A percentile compares a stretch with the other conserved stretches of the same genome.
phyloP scores from a whole-genome alignment of 2,888 invertebrate genomes.

The Meandrusa payeni region DNA sequence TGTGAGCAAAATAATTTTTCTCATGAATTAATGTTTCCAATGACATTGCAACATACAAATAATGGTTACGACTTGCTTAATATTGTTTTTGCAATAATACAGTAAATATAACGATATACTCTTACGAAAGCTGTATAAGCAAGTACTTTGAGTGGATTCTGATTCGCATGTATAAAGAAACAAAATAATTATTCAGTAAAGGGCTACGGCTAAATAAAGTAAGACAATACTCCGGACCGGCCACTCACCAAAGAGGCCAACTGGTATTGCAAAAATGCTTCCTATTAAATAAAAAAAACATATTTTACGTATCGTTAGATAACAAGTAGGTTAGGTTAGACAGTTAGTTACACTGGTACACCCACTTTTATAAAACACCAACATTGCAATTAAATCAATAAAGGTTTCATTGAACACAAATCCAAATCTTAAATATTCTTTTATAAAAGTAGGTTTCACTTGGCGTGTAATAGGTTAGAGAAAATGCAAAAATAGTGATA shows the following conservation, averaged over 20 bases:
- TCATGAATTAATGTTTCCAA: conserved; percentile 6
- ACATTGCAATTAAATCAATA: background rate
- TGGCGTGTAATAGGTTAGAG: conserved; percentile 12
- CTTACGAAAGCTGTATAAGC: conserved; percentile 63
- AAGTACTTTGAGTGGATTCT: conserved; percentile 31
- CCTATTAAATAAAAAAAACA: conserved; percentile 72
- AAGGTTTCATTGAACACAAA: no score
- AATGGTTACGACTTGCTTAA: conserved; percentile 1
- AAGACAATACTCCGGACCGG: conserved; percentile 40
- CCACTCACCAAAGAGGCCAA: conserved; percentile 78
- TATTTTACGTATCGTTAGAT: conserved; percentile 41
- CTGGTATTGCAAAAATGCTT: conserved; percentile 77
- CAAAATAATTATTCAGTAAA: conserved; percentile 36
- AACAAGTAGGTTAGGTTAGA: conserved; percentile 33
- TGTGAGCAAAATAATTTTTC: background rate
- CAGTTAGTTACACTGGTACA: conserved; percentile 50
- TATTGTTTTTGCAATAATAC: conserved; percentile 1
- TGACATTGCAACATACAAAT: background rate
- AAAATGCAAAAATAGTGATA: conserved; percentile 7
- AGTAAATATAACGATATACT: conserved; percentile 21
- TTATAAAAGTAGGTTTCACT: conserved; percentile 13
- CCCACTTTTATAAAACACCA: conserved; percentile 26
- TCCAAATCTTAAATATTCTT: background rate
- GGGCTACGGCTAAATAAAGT: conserved; percentile 48
- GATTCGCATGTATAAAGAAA: conserved; percentile 31